Conservation (phyloP, 2,113 vertebrate species). For the Peromyscus maniculatus region DNA sequence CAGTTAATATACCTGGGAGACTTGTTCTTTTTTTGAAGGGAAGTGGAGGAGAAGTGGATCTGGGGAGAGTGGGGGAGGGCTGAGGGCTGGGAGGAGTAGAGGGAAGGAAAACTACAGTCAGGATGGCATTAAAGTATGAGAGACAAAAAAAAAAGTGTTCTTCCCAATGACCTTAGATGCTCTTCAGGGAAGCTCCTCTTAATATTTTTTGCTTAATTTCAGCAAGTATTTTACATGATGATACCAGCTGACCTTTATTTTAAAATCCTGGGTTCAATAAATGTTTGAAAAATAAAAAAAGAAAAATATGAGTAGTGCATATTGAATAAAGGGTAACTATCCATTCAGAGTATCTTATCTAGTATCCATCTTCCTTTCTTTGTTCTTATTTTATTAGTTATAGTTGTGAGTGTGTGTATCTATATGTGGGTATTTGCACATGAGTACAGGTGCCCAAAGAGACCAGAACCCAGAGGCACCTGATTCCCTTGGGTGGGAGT, state of each 20-base stretch:
- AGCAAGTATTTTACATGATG: background rate
- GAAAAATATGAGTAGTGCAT: background rate
- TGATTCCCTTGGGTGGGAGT: background rate
- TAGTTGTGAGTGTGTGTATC: background rate
- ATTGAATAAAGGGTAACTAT: background rate
- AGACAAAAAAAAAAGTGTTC: background rate
- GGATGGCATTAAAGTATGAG: background rate
- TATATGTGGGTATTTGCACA: background rate
- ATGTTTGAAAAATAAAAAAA: constrained; percentile 18
- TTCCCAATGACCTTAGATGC: background rate
- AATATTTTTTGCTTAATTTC: background rate
- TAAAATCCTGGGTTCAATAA: background rate
- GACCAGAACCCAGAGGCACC: background rate
- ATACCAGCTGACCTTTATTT: background rate
- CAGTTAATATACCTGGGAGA: background rate
- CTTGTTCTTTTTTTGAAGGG: background rate
- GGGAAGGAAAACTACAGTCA: background rate
- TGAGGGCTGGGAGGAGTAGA: background rate
- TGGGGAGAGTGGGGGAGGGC: background rate
- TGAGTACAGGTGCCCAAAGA: background rate
- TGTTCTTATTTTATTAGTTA: background rate
- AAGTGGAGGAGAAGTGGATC: background rate
- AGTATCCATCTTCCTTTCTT: background rate
- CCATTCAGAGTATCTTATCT: background rate
- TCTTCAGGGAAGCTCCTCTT: background rate